Evolutionary conservation across 2,113 vertebrate species (phyloP).

Genomic region (Hippotragus niger): DNA sequence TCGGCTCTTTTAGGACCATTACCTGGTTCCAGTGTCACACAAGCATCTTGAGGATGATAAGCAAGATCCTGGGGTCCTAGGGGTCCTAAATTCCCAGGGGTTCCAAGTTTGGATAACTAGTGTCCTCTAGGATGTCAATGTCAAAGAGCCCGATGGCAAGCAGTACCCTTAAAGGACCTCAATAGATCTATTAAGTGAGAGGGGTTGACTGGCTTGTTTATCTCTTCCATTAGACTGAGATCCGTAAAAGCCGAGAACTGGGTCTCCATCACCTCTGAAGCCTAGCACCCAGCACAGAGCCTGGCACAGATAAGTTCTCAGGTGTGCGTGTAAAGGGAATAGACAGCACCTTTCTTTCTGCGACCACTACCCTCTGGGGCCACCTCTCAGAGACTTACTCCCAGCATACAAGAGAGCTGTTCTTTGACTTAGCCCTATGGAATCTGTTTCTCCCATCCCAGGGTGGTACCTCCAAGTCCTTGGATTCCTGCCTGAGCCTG

Average conservation of each 20-base stretch:
- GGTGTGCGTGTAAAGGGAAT: fast-evolving
- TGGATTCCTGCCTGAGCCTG: background rate
- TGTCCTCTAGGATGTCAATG: background rate
- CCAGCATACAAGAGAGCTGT: background rate
- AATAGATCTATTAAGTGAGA: background rate
- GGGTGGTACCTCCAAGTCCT: background rate
- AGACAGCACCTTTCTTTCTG: background rate
- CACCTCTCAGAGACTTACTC: background rate
- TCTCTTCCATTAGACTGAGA: background rate
- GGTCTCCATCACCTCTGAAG: background rate
- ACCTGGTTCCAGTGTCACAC: background rate
- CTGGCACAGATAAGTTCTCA: background rate
- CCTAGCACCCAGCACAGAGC: background rate
- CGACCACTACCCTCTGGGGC: background rate
- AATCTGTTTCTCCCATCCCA: background rate
- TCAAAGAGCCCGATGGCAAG: background rate
- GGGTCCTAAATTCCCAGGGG: background rate
- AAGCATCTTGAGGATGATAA: background rate
- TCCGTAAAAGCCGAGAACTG: background rate
- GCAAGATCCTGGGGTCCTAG: background rate
- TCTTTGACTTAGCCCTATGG: background rate
- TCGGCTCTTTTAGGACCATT: background rate
- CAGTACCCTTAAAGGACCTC: background rate
- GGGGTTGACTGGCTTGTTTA: background rate
- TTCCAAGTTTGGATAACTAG: background rate